Percentiles rank a stretch among this genome's conserved stretches.
These are phyloP conservation scores for Sarcophaga subvicina DNA, from an alignment of 2,888 invertebrate genomes.

Conservation along the genomic window DNA sequence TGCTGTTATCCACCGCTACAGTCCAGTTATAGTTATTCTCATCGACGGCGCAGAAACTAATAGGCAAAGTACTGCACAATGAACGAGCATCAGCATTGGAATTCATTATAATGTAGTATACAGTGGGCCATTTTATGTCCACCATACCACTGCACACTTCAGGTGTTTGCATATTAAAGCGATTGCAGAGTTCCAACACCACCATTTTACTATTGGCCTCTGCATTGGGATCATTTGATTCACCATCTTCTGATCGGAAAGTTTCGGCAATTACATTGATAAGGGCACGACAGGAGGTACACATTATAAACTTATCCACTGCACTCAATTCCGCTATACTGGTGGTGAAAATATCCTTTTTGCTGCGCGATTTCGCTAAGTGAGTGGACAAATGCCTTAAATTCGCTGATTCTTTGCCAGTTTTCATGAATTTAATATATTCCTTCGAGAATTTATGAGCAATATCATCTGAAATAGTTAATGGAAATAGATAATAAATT, in stretches of 20 bases:
- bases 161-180: constrained; percentile 84
- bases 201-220: constrained; percentile 78
- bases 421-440: constrained; percentile 74
- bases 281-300: constrained; percentile 77
- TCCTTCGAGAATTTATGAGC: constrained; percentile 76
- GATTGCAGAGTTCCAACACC: constrained; percentile 83
- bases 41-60: constrained; percentile 74
- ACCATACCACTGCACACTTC: constrained; percentile 86
- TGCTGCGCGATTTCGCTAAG: constrained; percentile 72
- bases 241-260: constrained; percentile 82
- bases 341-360: constrained; percentile 73
- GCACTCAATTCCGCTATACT: constrained; percentile 73
- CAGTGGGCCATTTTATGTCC: constrained; percentile 85
- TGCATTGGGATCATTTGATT: constrained; percentile 77
- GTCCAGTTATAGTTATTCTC: constrained; percentile 74
- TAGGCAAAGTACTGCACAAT: constrained; percentile 78
- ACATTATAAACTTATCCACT: constrained; percentile 75
- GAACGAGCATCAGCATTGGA: constrained; percentile 82
- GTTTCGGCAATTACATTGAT: constrained; percentile 76
- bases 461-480: constrained; percentile 71
- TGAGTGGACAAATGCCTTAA: constrained; percentile 73
- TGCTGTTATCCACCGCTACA: constrained; percentile 73
- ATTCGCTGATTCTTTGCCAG: constrained; percentile 74
- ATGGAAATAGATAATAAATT: neutral
- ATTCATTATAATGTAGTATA: constrained; percentile 84